These are phyloP conservation scores for Micronycteris hirsuta DNA, from an alignment of 2,113 vertebrate genomes.

Conservation along the genomic window DNA sequence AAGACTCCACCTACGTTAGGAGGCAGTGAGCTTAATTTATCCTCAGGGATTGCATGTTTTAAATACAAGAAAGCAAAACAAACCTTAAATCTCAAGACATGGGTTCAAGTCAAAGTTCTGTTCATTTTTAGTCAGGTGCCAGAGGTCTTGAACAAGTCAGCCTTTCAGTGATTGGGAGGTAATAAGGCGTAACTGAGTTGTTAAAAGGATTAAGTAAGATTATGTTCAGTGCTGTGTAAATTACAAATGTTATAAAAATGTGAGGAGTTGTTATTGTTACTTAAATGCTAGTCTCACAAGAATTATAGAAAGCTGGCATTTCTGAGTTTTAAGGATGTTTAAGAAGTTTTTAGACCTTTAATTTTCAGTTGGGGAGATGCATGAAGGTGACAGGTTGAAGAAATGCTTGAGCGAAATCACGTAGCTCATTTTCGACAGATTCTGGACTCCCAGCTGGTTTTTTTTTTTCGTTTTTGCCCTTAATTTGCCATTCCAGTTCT, in stretches of 20 bases:
- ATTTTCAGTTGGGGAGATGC: background rate
- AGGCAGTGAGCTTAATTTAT: background rate
- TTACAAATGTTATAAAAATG: background rate
- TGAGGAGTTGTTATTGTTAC: background rate
- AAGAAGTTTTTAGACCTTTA: background rate
- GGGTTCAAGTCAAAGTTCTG: background rate
- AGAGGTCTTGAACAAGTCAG: background rate
- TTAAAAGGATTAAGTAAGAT: constrained; percentile 41
- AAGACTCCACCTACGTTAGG: background rate
- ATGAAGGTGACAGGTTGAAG: background rate
- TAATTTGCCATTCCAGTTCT: background rate
- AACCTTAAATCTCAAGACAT: background rate
- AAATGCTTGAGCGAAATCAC: background rate
- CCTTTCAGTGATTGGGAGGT: background rate
- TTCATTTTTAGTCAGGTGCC: background rate
- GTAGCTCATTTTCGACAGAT: background rate
- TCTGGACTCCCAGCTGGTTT: background rate
- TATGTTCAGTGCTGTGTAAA: background rate
- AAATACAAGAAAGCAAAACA: constrained; percentile 6
- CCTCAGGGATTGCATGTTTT: background rate
- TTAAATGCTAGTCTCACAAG: background rate
- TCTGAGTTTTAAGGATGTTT: background rate
- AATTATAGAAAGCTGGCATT: constrained; percentile 20
- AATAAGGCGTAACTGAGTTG: background rate
- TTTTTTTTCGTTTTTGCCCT: background rate